These are phyloP conservation scores for Potorous gilbertii DNA, from an alignment of 2,797 vertebrate genomes.

Conservation along the genomic window DNA sequence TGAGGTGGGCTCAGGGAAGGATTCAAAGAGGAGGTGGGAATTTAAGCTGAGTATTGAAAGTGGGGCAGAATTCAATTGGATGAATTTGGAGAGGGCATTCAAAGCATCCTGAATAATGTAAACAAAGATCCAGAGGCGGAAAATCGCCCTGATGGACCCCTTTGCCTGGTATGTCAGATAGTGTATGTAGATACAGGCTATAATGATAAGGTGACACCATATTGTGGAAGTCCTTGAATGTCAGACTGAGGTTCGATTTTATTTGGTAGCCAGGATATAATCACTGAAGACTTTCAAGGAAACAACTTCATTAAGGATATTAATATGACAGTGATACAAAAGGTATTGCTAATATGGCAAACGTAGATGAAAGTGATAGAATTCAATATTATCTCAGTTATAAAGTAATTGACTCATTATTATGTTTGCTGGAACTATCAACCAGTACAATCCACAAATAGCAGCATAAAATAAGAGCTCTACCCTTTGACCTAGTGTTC, in stretches of 20 bases:
- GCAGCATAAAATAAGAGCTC: background rate
- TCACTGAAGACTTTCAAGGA: background rate
- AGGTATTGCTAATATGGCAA: background rate
- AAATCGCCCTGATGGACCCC: background rate
- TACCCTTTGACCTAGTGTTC: background rate
- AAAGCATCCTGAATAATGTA: background rate
- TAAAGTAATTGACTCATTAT: background rate
- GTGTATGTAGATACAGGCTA: background rate
- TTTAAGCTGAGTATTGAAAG: background rate
- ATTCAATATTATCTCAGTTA: background rate
- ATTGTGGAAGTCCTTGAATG: background rate
- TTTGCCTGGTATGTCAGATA: background rate
- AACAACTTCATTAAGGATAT: background rate
- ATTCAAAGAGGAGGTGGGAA: background rate
- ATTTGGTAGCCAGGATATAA: background rate
- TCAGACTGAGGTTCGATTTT: background rate
- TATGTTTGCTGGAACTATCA: background rate
- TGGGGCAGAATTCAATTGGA: background rate
- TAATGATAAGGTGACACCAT: background rate
- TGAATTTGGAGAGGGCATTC: background rate
- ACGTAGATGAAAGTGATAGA: background rate
- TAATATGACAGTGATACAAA: background rate
- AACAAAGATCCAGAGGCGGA: background rate
- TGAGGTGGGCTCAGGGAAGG: background rate
- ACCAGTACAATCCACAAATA: background rate